These are phyloP conservation scores for Operophtera brumata DNA, from an alignment of 2,888 invertebrate species.

Conservation along the genomic window DNA sequence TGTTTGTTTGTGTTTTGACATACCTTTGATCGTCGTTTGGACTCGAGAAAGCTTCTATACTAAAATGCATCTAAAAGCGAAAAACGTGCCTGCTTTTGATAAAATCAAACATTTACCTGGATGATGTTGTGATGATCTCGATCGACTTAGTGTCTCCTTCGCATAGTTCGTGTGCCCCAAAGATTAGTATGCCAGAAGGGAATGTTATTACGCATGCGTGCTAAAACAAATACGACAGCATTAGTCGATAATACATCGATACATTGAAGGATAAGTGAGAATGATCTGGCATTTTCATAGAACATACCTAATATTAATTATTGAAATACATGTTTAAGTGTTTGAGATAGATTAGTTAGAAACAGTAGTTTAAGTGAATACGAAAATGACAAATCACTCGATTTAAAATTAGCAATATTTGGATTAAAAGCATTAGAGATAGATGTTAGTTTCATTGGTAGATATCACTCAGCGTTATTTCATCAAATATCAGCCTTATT, in stretches of 20 bases:
- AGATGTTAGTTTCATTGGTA: constrained; percentile 47
- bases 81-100: constrained; percentile 35
- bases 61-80: constrained; percentile 44
- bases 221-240: constrained; percentile 79
- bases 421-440: constrained; percentile 53
- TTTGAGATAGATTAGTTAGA: too few species aligned
- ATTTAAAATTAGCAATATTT: constrained; percentile 48
- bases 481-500: constrained; percentile 59
- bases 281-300: constrained; percentile 43
- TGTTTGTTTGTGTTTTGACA: constrained; percentile 45
- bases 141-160: constrained; percentile 58
- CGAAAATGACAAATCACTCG: constrained; percentile 46
- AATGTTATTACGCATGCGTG: constrained; percentile 81
- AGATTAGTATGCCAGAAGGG: constrained; percentile 80
- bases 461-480: constrained; percentile 70
- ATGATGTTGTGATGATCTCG: constrained; percentile 48
- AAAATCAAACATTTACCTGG: constrained; percentile 61
- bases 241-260: constrained; percentile 60
- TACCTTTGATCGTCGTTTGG: constrained; percentile 43
- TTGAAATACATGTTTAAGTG: too few species aligned
- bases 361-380: not conserved
- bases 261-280: constrained; percentile 43
- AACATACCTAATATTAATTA: too few species aligned
- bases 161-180: constrained; percentile 67
- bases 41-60: constrained; percentile 16